Base-by-base conservation (phyloP, 1,140 invertebrate species). In the Phenacoccus solenopsis region DNA sequence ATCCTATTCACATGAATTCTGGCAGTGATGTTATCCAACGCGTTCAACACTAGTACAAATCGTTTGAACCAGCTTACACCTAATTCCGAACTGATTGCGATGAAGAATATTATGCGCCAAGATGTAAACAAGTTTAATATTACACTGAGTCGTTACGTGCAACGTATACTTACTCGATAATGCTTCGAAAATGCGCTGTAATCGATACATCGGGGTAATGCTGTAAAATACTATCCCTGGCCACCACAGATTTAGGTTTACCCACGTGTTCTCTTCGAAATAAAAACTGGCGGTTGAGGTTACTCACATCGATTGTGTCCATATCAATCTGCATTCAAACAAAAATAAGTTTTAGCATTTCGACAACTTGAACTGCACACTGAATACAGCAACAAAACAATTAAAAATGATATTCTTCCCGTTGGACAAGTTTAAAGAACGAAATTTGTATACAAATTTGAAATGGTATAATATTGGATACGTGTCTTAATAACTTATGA, bases 221-320 rank as follows among this genome's bases (percentile, higher is more conserved):
- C 74, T 84, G 85, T 3, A 95, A 80, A 13, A 93, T 94, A 76
- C 90, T 94, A 78, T 94, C 90, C 71, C 87, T 85, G 0, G 97
- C 96, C 61, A 94, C 90, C 35, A 85, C 81, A 0, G 90, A 88
- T 82, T 99, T 99, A 1, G 96, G 92, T 80, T 96, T 96, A 3
- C 96, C 96, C 73, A 99, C 95, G 85, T 99, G 96, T 76, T 96
- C 89, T 76, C 94, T 94, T 77, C 95, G 90, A 78, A 99, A 99
- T 1, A 99, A 79, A 81, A 99, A 99, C 78, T 99, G 98, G 16
- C 98, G 84, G 79, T 99, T 99, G 32, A 99, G 82, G 78, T 99
- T 99, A 79, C 94, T 98, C n/a, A 99, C 90, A 82, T 99, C 97
- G 77, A 99, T 99, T 1, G 95, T 99, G 78, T 99, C 98, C 76